Evolutionary conservation across 2,888 invertebrate genomes (phyloP), one percentile per base, ranked within the genome.

Genomic region (Copidosoma aretas): DNA sequence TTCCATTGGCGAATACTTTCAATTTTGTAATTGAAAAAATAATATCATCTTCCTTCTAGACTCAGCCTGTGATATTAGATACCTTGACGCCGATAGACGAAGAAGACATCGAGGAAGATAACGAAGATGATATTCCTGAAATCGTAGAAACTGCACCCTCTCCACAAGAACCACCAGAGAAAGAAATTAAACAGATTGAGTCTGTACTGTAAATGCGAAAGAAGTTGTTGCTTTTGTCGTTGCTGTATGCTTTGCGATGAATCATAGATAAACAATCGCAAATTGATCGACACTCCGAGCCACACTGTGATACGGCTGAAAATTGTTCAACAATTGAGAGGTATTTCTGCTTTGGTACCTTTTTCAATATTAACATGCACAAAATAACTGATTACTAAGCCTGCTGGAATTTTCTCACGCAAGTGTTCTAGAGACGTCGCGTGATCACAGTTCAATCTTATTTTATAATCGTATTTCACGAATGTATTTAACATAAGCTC

Each of bases 51-150:
- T 10, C 39, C 14, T 10, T 74, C 12, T 88, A 91, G 78, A 88
- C 89, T 73, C 85, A 88, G 72, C 88, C 89, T 53, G 88, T 89
- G 63, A 88, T 89, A 61, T 82, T 87, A 71, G 93, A 93, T 82
- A 90, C 90, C 12, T 86, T 94, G 58, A 91, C 92, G 5, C 93
- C 93, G 19, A 94, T 94, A 73, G 93, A 94, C 81, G 93, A 93
- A 82, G 43, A 32, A 32, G 86, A 86, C 73, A 84, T 85, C 66
- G 91, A 90, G 76, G 91, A 91, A 76, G 91, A 91, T 76, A 88
- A 88, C 12, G 85, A 85, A 71, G 93, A 93, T 41, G 92, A 93
- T 81, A 87, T 92, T 68, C 93, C 93, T 61, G 90, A 91, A 81
- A 93, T 93, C 76, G 87, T 91, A 5, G 91, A 91, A 84, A 93